Conservation (phyloP, 2,797 vertebrate species). For the Malurus leucopterus region DNA sequence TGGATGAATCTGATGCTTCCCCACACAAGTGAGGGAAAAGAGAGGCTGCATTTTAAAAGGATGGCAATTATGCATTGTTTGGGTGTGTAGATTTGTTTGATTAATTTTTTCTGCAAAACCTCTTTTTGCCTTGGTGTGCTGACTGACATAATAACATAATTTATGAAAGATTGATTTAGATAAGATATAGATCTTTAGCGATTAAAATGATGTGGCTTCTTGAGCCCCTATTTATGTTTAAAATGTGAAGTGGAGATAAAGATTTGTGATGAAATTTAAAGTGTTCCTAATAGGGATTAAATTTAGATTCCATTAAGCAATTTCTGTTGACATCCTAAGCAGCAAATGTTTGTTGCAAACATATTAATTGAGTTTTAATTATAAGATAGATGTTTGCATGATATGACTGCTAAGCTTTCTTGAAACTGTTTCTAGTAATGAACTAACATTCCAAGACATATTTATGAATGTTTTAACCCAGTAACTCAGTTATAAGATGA, state of each 20-base stretch:
- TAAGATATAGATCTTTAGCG: neutral
- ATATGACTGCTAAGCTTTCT: slow-evolving; percentile 41
- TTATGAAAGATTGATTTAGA: neutral
- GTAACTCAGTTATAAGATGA: slow-evolving; percentile 13
- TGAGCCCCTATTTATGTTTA: slow-evolving; percentile 7
- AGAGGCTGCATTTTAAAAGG: neutral
- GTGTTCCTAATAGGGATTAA: slow-evolving; percentile 16
- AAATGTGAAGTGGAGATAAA: slow-evolving; percentile 10
- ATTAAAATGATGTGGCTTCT: neutral
- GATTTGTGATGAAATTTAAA: slow-evolving; percentile 35
- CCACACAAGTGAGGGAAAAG: neutral
- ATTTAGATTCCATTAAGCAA: slow-evolving; percentile 28
- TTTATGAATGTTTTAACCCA: slow-evolving; percentile 12
- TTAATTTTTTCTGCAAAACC: neutral
- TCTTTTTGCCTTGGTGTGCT: neutral
- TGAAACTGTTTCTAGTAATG: slow-evolving; percentile 37
- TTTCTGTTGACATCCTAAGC: slow-evolving; percentile 24
- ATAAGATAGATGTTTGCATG: slow-evolving; percentile 26
- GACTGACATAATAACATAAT: neutral
- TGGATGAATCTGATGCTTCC: neutral
- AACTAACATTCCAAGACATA: slow-evolving; percentile 1
- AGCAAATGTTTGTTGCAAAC: slow-evolving; percentile 40
- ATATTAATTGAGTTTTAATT: slow-evolving; percentile 59
- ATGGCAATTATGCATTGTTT: neutral
- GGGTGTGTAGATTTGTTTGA: neutral